phyloP scores from a whole-genome alignment of 2,113 vertebrate genomes.

The Pionites leucogaster region DNA sequence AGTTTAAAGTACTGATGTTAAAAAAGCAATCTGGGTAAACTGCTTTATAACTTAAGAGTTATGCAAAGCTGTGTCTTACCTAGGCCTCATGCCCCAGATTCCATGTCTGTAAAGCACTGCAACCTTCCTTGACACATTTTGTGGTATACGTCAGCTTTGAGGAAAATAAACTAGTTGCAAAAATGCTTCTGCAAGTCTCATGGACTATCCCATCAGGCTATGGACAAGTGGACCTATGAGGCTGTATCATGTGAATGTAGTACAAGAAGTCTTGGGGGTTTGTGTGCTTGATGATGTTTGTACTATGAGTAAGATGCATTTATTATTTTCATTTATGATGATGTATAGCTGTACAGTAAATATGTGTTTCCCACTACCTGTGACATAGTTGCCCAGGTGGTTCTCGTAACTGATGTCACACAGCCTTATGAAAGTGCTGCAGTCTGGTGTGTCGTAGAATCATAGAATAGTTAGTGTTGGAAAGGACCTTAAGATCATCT shows the following conservation, averaged over 20 bases:
- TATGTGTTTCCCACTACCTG: rapidly evolving
- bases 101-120: neutral
- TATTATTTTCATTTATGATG: rapidly evolving
- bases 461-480: no score
- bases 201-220: neutral
- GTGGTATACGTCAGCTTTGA: neutral
- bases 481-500: no score
- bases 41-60: neutral
- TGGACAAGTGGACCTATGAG: neutral
- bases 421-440: neutral
- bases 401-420: rapidly evolving
- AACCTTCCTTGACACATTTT: neutral
- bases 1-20: neutral
- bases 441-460: rapidly evolving
- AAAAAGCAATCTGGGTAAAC: neutral
- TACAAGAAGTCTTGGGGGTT: rapidly evolving
- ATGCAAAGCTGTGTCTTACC: neutral
- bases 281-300: neutral
- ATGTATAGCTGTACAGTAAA: neutral
- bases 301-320: rapidly evolving
- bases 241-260: neutral
- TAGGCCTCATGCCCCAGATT: neutral
- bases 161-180: neutral
- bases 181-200: neutral
- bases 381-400: neutral